A percentile compares a stretch with the other conserved stretches of the same genome.
Evolutionary conservation across 2,888 invertebrate species (phyloP).

Genomic region (Rotaria macrura): DNA sequence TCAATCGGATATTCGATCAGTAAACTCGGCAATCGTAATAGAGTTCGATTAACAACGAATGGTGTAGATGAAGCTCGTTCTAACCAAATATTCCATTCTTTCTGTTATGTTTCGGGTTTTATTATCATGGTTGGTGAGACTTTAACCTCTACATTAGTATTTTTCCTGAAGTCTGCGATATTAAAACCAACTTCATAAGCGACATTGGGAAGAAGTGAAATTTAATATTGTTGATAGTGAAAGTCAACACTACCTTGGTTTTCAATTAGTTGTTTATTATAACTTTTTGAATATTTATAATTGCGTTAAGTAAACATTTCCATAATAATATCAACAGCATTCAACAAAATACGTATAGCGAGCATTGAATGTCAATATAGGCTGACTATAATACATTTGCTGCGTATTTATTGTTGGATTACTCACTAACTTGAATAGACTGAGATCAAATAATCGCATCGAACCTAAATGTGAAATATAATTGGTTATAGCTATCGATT

Average conservation of each 20-base stretch:
- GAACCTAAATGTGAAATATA: not conserved
- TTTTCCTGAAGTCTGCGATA: not conserved
- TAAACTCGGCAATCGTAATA: not conserved
- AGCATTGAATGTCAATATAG: not conserved
- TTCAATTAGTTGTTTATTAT: not conserved
- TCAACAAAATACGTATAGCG: not conserved
- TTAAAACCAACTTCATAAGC: not conserved
- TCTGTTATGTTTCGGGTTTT: not conserved
- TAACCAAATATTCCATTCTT: not conserved
- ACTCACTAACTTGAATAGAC: not conserved
- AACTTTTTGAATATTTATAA: not conserved
- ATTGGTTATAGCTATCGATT: not conserved
- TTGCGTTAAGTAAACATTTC: not conserved
- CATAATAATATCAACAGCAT: not conserved
- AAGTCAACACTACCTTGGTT: not conserved
- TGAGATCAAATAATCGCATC: not conserved
- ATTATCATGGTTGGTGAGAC: not conserved
- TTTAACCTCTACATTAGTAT: not conserved
- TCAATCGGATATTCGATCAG: not conserved
- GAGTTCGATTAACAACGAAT: not conserved
- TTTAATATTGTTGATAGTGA: not conserved
- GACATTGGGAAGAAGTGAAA: not conserved
- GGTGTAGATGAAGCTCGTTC: not conserved
- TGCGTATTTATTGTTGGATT: not conserved
- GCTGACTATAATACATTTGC: not conserved